A percentile compares a stretch with the other conserved stretches of the same genome.
These are phyloP conservation scores for Sterrhoptilus dennistouni DNA, from an alignment of 2,113 vertebrate genomes.

Conservation along the genomic window DNA sequence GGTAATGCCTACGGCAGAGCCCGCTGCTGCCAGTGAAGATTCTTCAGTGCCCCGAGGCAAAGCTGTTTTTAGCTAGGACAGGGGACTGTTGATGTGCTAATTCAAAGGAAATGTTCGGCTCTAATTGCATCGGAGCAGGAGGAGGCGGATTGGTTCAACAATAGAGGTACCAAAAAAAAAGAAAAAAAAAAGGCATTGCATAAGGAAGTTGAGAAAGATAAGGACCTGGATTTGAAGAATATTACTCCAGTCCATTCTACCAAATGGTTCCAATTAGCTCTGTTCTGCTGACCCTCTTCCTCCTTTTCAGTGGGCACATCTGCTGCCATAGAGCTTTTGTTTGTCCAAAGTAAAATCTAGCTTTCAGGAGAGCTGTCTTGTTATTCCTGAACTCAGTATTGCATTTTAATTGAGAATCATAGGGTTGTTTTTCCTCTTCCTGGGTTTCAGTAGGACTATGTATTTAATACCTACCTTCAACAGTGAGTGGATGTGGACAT, in stretches of 20 bases:
- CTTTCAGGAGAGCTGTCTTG: not conserved
- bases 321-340: not conserved
- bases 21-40: not conserved
- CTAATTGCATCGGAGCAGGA: not conserved
- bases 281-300: not conserved
- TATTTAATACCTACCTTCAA: not conserved
- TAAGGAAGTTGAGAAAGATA: not conserved
- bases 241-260: not conserved
- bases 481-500: not conserved
- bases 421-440: not conserved
- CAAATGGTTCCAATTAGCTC: not conserved
- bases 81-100: constrained; percentile 21
- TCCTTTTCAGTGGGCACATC: not conserved
- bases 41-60: constrained; percentile 8
- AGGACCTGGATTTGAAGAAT: constrained; percentile 25
- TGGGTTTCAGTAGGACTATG: not conserved
- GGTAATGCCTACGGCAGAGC: not conserved
- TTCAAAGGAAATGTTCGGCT: constrained; percentile 35
- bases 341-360: constrained; percentile 13
- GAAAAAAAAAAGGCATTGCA: not conserved
- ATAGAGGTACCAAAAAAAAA: not conserved
- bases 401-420: not conserved
- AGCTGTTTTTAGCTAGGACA: constrained; percentile 26
- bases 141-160: constrained; percentile 13
- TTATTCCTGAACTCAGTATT: not conserved